Conservation (phyloP, 2,888 invertebrate species). For the Xylophagus ater region DNA sequence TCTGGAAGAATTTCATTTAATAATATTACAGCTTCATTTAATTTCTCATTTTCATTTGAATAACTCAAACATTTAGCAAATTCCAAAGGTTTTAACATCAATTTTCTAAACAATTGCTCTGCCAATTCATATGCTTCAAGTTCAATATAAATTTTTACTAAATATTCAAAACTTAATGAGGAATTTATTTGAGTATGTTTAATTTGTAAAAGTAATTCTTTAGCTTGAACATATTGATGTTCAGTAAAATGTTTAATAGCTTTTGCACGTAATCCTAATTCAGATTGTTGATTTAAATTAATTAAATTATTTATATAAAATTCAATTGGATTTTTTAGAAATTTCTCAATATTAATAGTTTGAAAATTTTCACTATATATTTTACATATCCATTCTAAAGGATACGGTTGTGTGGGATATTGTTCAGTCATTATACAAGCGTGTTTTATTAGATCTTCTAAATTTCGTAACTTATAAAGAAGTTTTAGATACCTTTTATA, state of each 20-base stretch:
- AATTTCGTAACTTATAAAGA: conserved; percentile 35
- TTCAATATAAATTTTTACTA: conserved; percentile 40
- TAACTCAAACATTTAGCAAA: conserved; percentile 28
- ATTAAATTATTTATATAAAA: conserved; percentile 44
- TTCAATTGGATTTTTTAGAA: conserved; percentile 39
- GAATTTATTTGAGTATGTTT: conserved; percentile 38
- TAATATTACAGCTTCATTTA: conserved; percentile 41
- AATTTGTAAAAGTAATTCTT: conserved; percentile 40
- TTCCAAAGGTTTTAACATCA: conserved; percentile 19
- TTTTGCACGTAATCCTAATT: conserved; percentile 50
- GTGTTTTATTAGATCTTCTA: conserved; percentile 36
- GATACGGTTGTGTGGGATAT: conserved; percentile 41
- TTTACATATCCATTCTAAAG: conserved; percentile 52
- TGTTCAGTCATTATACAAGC: conserved; percentile 41
- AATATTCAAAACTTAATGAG: conserved; percentile 40
- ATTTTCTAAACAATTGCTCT: conserved; percentile 22
- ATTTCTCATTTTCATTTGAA: conserved; percentile 21
- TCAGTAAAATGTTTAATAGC: conserved; percentile 45
- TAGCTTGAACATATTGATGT: conserved; percentile 45
- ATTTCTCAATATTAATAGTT: conserved; percentile 8
- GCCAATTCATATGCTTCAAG: conserved; percentile 45
- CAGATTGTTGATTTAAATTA: conserved; percentile 47
- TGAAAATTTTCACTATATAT: conserved; percentile 42
- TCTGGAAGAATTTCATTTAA: conserved; percentile 30
- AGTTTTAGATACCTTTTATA: conserved; percentile 32